Conservation (phyloP, 2,888 invertebrate genomes). For the Epistrophella euchroma region DNA sequence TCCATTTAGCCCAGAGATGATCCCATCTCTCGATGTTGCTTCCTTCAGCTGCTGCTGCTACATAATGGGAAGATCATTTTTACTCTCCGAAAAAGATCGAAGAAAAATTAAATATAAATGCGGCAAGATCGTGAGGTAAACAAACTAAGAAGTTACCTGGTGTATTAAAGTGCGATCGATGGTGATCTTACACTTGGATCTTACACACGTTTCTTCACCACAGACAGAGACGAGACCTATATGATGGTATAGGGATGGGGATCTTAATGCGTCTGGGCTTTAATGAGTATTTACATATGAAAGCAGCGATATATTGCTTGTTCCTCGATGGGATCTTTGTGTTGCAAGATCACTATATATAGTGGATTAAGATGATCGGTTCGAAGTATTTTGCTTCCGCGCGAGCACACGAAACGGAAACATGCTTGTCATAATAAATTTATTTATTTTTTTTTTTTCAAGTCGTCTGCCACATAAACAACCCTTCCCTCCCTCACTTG, state of each 20-base stretch:
- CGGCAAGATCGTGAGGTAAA: slow-evolving; percentile 66
- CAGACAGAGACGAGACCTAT: not conserved
- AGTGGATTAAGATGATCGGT: slow-evolving; percentile 58
- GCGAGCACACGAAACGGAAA: slow-evolving; percentile 52
- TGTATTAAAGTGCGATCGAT: not conserved
- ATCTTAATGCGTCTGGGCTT: slow-evolving; percentile 50
- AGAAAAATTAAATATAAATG: slow-evolving; percentile 18
- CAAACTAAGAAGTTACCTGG: slow-evolving; percentile 58
- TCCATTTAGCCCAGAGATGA: slow-evolving; percentile 66
- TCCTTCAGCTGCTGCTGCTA: not conserved
- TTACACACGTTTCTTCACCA: slow-evolving; percentile 39
- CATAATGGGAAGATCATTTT: slow-evolving; percentile 43
- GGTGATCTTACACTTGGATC: slow-evolving; percentile 55
- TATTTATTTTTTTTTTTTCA: slow-evolving; percentile 22
- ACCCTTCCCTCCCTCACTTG: not conserved
- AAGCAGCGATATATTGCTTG: slow-evolving; percentile 32
- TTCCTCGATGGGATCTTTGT: slow-evolving; percentile 23
- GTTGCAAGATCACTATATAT: not conserved
- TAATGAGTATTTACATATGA: slow-evolving; percentile 70
- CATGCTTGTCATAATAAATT: slow-evolving; percentile 70
- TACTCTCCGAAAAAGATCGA: slow-evolving; percentile 35
- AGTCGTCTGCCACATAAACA: not conserved
- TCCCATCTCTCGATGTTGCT: slow-evolving; percentile 52
- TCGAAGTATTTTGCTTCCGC: slow-evolving; percentile 46
- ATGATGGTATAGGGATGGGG: slow-evolving; percentile 24